Conservation (phyloP, 2,797 vertebrate genomes). For the Scarus forsteni region DNA sequence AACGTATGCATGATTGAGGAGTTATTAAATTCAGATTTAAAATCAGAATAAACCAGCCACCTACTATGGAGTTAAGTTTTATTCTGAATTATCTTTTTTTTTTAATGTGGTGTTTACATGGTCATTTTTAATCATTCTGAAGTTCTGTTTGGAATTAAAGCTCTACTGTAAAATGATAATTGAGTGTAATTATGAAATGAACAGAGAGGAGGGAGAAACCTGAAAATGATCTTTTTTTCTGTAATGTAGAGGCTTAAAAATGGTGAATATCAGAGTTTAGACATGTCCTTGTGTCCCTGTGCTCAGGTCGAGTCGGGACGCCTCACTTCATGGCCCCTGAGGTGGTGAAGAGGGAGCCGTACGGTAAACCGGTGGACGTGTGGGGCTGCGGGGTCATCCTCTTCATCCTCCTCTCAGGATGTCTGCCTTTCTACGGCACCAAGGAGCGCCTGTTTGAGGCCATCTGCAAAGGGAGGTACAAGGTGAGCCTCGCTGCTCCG, state of each 20-base stretch:
- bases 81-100: too few relatives aligned
- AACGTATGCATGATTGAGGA: too few relatives aligned
- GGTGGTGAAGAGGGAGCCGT: constrained; percentile 97
- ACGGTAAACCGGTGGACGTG: constrained; percentile 97
- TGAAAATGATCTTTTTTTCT: too few relatives aligned
- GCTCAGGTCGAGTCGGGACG: constrained; percentile 93
- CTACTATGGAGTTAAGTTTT: too few relatives aligned
- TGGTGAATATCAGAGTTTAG: background rate
- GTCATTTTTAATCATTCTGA: too few relatives aligned
- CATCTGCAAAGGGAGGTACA: constrained; percentile 97
- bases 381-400: constrained; percentile 98
- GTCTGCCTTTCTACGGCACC: constrained; percentile 97
- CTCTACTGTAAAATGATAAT: too few relatives aligned
- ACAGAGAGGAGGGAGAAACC: too few relatives aligned
- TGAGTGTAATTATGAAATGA: too few relatives aligned
- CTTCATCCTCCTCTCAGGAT: constrained; percentile 96
- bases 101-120: too few relatives aligned
- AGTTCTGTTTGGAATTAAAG: too few relatives aligned
- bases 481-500: constrained; percentile 85
- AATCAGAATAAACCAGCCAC: too few relatives aligned
- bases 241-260: background rate
- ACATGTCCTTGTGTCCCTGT: background rate
- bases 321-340: constrained; percentile 99
- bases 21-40: too few relatives aligned
- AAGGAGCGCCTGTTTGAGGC: constrained; percentile 97